A percentile compares a stretch with the other conserved stretches of the same genome.
phyloP scores from a whole-genome alignment of 2,113 vertebrate species.

The Pygoscelis antarcticus region DNA sequence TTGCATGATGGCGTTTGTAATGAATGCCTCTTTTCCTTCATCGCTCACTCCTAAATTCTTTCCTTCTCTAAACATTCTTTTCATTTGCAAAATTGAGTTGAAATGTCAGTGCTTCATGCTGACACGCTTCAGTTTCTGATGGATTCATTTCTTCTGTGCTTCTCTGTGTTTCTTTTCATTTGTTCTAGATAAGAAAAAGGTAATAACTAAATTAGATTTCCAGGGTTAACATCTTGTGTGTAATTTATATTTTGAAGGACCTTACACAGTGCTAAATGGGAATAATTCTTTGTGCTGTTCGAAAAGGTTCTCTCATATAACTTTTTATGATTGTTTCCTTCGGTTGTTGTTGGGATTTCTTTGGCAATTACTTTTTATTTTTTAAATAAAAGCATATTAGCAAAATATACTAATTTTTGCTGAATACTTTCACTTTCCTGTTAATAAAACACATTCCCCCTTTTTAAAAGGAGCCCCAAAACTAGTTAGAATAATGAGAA shows the following conservation, averaged over 20 bases:
- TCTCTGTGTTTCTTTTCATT: conserved; percentile 34
- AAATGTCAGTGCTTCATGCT: conserved; percentile 13
- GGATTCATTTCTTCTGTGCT: conserved; percentile 8
- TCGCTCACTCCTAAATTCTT: not conserved
- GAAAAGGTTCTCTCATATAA: not conserved
- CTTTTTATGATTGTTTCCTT: not conserved
- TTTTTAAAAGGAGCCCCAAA: not conserved
- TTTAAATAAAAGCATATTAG: not conserved
- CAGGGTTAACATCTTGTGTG: conserved; percentile 4
- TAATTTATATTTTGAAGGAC: conserved; percentile 26
- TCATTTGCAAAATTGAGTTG: conserved; percentile 47
- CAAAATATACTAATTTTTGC: not conserved
- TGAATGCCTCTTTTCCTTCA: not conserved
- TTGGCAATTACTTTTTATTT: not conserved
- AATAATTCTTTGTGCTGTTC: not conserved
- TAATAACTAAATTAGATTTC: conserved; percentile 45
- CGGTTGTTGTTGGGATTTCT: not conserved
- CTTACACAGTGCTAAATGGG: not conserved
- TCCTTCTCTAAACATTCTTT: conserved; percentile 36
- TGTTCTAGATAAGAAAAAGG: not conserved
- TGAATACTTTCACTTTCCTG: not conserved
- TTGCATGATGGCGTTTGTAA: not conserved
- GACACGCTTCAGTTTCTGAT: conserved; percentile 33
- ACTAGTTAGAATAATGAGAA: not conserved
- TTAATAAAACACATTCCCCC: not conserved